Evolutionary conservation across 2,797 vertebrate species (phyloP), one percentile per base, ranked within the genome.

Genomic region (Geotrypetes seraphini): DNA sequence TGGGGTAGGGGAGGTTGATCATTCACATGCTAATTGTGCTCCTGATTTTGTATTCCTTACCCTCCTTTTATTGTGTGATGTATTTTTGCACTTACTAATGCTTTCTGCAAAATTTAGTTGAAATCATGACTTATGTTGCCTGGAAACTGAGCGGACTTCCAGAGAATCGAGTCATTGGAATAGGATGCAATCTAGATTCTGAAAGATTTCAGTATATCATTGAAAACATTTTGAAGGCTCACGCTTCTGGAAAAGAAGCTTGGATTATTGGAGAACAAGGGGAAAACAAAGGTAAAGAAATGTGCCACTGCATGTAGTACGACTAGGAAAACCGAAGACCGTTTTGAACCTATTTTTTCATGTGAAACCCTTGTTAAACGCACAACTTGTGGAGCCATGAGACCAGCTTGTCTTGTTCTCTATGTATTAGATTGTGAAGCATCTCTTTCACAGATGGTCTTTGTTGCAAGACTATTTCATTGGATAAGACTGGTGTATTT

Each of bases 241-340:
- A 75, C 16, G 76, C 74, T 34, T 64, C 71, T 4, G 83, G 70
- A 39, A 87, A 78, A 60, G 76, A 77, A 28, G 83, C 81, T 21
- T 96, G 92, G 91, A 68, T 97, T 56, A 65, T 96, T 19, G 95
- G 94, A 40, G 94, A 99, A 47, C 84, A 84, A 18, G 94, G 93
- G 3, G 89, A 92, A 57, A 85, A 84, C 57, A 97, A 90, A 85
- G 85, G 95, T 96, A 78, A 60, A 35, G 24, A 57, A 49, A 17
- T 25, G n/a, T n/a, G n/a, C n/a, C n/a, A n/a, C n/a, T n/a, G n/a
- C n/a, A n/a, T n/a, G n/a, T n/a, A n/a, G n/a, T n/a, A n/a, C n/a
- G n/a, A n/a, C n/a, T n/a, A n/a, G n/a, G n/a, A n/a, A n/a, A n/a
- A n/a, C n/a, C n/a, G n/a, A n/a, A n/a, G n/a, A n/a, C n/a, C n/a